Conservation (phyloP, 2,888 invertebrate genomes). For the Leucoptera coffeella region DNA sequence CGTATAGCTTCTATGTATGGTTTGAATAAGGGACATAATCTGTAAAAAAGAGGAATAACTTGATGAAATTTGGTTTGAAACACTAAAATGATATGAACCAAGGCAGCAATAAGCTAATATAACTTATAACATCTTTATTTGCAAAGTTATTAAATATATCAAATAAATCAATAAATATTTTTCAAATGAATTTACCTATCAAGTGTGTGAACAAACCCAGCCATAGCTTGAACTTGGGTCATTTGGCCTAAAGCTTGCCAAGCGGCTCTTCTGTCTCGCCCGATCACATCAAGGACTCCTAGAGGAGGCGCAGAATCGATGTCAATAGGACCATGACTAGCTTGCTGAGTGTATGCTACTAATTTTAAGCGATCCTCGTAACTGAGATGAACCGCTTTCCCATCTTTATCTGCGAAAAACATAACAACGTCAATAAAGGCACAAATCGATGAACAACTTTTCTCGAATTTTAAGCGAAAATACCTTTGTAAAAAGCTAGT, state of each 20-base stretch:
- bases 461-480: background rate
- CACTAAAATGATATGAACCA: too few species aligned
- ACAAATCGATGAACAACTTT: slow-evolving; percentile 1
- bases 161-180: background rate
- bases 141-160: background rate
- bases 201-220: slow-evolving; percentile 83
- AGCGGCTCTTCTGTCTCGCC: slow-evolving; percentile 83
- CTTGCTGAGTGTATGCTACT: slow-evolving; percentile 90
- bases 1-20: slow-evolving; percentile 89
- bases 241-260: slow-evolving; percentile 91
- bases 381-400: slow-evolving; percentile 91
- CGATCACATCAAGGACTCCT: slow-evolving; percentile 93
- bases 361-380: slow-evolving; percentile 90
- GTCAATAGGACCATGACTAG: slow-evolving; percentile 75
- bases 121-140: background rate
- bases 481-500: slow-evolving; percentile 90
- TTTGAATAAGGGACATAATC: slow-evolving; percentile 83
- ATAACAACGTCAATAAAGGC: background rate
- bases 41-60: slow-evolving; percentile 15
- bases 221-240: slow-evolving; percentile 81
- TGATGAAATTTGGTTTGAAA: too few species aligned
- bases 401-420: slow-evolving; percentile 81
- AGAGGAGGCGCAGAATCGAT: slow-evolving; percentile 69
- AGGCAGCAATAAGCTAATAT: too few species aligned
- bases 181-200: slow-evolving; percentile 50